Evolutionary conservation across 2,888 invertebrate species (phyloP).

Genomic region (Euspilapteryx auroguttella): DNA sequence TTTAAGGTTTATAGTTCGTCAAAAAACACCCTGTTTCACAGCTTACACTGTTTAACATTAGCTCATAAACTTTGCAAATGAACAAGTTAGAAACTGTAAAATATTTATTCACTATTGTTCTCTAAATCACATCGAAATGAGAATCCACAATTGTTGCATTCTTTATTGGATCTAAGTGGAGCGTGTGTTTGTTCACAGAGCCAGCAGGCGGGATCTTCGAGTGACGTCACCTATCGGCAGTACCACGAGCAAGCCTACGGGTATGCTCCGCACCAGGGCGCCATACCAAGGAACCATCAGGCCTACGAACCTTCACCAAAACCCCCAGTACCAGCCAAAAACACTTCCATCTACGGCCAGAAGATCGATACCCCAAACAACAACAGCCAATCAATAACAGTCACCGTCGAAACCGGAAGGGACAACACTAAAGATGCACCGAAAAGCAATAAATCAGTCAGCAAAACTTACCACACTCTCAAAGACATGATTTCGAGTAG

Average conservation of each 20-base stretch:
- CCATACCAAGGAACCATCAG: conserved; percentile 35
- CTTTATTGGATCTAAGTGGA: too few relatives aligned
- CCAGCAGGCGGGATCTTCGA: conserved; percentile 50
- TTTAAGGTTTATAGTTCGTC: too few relatives aligned
- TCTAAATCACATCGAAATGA: too few relatives aligned
- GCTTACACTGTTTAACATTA: too few relatives aligned
- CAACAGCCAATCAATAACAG: conserved; percentile 52
- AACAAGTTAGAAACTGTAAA: too few relatives aligned
- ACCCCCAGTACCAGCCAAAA: conserved; percentile 53
- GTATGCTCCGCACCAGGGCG: conserved; percentile 46
- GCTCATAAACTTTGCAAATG: too few relatives aligned
- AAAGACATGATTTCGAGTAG: conserved; percentile 83
- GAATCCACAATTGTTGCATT: too few relatives aligned
- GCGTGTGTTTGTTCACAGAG: conserved; percentile 43
- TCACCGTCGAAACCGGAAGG: conserved; percentile 63
- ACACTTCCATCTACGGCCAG: conserved; percentile 18
- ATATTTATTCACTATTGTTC: too few relatives aligned
- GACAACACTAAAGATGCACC: conserved; percentile 58
- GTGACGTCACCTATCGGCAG: conserved; percentile 37
- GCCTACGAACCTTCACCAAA: conserved; percentile 39
- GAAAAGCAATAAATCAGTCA: conserved; percentile 67
- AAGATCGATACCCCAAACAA: conserved; percentile 39
- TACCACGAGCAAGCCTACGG: conserved; percentile 58
- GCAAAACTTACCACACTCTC: conserved; percentile 79
- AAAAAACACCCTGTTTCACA: too few relatives aligned